phyloP scores from a whole-genome alignment of 2,888 invertebrate genomes.

The Achlya flavicornis region DNA sequence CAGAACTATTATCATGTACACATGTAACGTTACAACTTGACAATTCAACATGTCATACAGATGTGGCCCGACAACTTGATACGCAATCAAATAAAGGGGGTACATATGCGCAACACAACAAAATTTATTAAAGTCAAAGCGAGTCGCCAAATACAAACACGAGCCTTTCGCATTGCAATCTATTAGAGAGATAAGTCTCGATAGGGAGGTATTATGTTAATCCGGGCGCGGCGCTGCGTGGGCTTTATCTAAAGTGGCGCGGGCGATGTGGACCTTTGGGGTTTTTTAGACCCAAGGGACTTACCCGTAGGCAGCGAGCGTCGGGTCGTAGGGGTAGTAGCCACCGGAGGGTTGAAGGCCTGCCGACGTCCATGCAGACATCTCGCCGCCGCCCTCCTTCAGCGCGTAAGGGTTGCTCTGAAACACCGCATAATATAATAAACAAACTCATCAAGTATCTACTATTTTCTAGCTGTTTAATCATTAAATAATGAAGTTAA shows the following conservation, averaged over 20 bases:
- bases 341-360: slow-evolving; percentile 95
- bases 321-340: slow-evolving; percentile 96
- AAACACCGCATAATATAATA: slow-evolving; percentile 74
- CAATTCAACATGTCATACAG: slow-evolving; percentile 42
- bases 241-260: slow-evolving; percentile 79
- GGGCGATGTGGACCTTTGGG: slow-evolving; percentile 63
- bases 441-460: slow-evolving; percentile 44
- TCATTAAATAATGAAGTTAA: background rate
- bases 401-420: slow-evolving; percentile 96
- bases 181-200: slow-evolving; percentile 77
- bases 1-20: slow-evolving; percentile 15
- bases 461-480: background rate
- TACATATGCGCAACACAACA: slow-evolving; percentile 69
- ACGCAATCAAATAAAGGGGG: slow-evolving; percentile 55
- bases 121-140: slow-evolving; percentile 69
- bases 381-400: slow-evolving; percentile 93
- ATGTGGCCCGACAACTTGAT: slow-evolving; percentile 31
- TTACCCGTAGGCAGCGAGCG: slow-evolving; percentile 96
- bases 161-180: slow-evolving; percentile 81
- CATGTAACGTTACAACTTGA: slow-evolving; percentile 27
- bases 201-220: slow-evolving; percentile 78
- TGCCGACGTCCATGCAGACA: slow-evolving; percentile 96
- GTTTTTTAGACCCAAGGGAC: slow-evolving; percentile 77
- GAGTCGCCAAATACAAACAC: slow-evolving; percentile 75
- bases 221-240: slow-evolving; percentile 65